Conservation (phyloP, 2,888 invertebrate genomes). For the Drosophila rubida region DNA sequence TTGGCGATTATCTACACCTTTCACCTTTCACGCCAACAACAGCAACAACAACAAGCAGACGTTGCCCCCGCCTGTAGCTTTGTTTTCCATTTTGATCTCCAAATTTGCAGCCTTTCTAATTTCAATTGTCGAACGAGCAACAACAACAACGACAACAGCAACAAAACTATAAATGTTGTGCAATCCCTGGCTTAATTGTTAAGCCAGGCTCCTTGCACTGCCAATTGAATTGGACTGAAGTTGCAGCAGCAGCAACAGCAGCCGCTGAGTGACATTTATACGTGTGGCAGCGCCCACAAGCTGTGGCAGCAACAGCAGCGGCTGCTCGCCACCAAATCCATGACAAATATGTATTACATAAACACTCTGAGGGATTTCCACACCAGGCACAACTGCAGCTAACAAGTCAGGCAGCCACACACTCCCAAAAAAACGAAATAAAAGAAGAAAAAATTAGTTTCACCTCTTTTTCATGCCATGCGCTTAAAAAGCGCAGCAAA, state of each 20-base stretch:
- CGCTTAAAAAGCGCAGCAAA: slow-evolving; percentile 76
- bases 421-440: slow-evolving; percentile 28
- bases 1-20: slow-evolving; percentile 73
- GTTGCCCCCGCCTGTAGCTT: slow-evolving; percentile 29
- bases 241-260: neutral
- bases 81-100: slow-evolving; percentile 53
- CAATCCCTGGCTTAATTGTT: slow-evolving; percentile 43
- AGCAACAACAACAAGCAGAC: slow-evolving; percentile 20
- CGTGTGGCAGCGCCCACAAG: slow-evolving; percentile 66
- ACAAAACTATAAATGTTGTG: slow-evolving; percentile 32
- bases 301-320: slow-evolving; percentile 17
- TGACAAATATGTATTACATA: slow-evolving; percentile 71
- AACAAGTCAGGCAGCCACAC: slow-evolving; percentile 54
- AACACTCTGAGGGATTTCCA: slow-evolving; percentile 74
- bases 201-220: slow-evolving; percentile 11
- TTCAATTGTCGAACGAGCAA: slow-evolving; percentile 68
- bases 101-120: slow-evolving; percentile 74
- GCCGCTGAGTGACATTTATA: slow-evolving; percentile 44
- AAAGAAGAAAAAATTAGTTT: slow-evolving; percentile 68
- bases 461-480: slow-evolving; percentile 76
- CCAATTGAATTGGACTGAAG: slow-evolving; percentile 9
- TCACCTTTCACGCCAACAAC: slow-evolving; percentile 65
- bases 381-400: slow-evolving; percentile 38
- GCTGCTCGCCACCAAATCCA: slow-evolving; percentile 34
- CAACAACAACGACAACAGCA: neutral